Base-by-base conservation (phyloP, 2,113 vertebrate genomes). In the Oenanthe oenanthe region DNA sequence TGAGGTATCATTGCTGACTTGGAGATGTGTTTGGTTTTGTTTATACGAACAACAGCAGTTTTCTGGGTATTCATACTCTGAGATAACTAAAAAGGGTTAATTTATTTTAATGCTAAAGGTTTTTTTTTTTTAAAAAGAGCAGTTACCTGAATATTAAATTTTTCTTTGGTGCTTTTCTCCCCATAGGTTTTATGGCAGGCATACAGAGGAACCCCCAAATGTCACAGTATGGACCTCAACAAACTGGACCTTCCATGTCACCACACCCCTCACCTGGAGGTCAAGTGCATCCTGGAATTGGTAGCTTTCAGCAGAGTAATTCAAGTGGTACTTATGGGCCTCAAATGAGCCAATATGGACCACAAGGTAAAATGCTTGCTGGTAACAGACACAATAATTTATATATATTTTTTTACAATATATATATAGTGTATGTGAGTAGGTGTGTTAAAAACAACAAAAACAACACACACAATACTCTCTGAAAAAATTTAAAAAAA, bases 291-390 rank as follows among this genome's bases (percentile, higher is more conserved):
- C 97, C 98, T 82, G 98, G 98, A 75, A 98, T 99, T 78, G 88
- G 98, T 91, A 96, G 98, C 89, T 99, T 99, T 97, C 98, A 98
- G 94, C 99, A 99, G 97, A 98, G 98, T 90, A 98, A 98, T 95
- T 98, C 98, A 57, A 96, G 98, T 62, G 98, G 98, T 95, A 97
- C 98, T 88, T 99, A 99, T 13, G 99, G 98, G 95, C 97, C 99
- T 77, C 99, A 99, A 95, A 98, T 99, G 97, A 98, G 98, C 93
- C 99, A 99, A 85, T 99, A 99, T 90, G 99, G 98, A 97, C 98
- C 98, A 92, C 99, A 99, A 99, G 99, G 99, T 99, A 98, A 94
- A 96, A 92, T 53, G 38, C 36, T 76, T 80, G 29, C 51, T 91
- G 19, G 58, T 93, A 91, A 72, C 85, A 47, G 17, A 7, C 42